A percentile compares a stretch with the other conserved stretches of the same genome.
phyloP scores from a whole-genome alignment of 2,797 vertebrate genomes.

The Anomalospiza imberbis region DNA sequence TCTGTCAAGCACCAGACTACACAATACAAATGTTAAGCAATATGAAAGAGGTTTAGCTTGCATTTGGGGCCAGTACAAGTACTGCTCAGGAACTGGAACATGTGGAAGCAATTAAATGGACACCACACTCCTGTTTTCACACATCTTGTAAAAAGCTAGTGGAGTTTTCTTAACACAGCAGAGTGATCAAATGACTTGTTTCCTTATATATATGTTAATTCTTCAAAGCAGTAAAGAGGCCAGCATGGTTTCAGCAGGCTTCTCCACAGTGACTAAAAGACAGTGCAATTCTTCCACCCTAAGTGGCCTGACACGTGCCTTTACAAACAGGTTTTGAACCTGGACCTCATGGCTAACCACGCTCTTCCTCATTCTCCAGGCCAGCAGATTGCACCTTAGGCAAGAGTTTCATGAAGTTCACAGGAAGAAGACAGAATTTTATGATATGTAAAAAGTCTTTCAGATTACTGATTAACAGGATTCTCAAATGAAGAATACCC shows the following conservation, averaged over 20 bases:
- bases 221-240: not conserved
- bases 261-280: not conserved
- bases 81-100: not conserved
- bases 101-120: not conserved
- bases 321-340: not conserved
- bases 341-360: not conserved
- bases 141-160: not conserved
- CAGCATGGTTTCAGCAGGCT: not conserved
- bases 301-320: not conserved
- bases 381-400: not conserved
- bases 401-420: not conserved
- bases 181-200: not conserved
- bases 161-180: not conserved
- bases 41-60: not conserved
- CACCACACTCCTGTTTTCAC: not conserved
- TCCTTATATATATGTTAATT: not conserved
- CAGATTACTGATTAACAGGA: conserved; percentile 6
- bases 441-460: not conserved
- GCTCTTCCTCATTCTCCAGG: not conserved
- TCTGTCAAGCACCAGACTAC: not conserved
- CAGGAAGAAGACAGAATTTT: not conserved
- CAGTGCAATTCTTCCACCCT: not conserved
- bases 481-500: not conserved
- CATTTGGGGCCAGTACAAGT: not conserved
- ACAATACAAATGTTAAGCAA: not conserved